Conservation (phyloP, 2,797 vertebrate genomes). For the Catostomus latipinnis region DNA sequence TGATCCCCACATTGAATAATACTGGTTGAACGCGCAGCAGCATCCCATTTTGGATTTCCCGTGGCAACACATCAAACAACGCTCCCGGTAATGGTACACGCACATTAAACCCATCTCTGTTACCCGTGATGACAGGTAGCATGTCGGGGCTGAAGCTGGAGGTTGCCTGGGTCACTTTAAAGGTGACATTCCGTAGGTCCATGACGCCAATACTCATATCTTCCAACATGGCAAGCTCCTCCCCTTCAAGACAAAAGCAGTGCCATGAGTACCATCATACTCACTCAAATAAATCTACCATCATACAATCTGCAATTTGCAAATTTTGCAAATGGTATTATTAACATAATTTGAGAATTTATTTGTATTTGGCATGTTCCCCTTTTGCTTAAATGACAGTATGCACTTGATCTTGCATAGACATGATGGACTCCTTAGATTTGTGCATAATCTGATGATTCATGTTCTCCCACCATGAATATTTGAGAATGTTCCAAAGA, state of each 20-base stretch:
- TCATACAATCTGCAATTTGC: too few relatives aligned
- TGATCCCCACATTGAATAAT: constrained; percentile 97
- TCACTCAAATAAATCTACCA: not conserved
- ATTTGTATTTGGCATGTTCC: too few relatives aligned
- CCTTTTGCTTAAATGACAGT: too few relatives aligned
- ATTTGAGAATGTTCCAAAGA: too few relatives aligned
- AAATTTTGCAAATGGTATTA: too few relatives aligned
- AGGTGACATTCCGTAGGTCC: constrained; percentile 97
- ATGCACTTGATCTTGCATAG: too few relatives aligned
- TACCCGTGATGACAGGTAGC: constrained; percentile 97
- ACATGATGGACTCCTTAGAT: too few relatives aligned
- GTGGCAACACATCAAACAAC: constrained; percentile 91
- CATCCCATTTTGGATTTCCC: constrained; percentile 99
- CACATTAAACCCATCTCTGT: constrained; percentile 95
- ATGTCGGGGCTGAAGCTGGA: constrained; percentile 89
- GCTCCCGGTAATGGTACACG: constrained; percentile 89
- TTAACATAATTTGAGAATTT: too few relatives aligned
- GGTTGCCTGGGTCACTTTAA: constrained; percentile 95
- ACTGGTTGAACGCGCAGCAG: constrained; percentile 95
- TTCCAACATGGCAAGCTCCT: constrained; percentile 97
- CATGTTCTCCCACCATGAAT: too few relatives aligned
- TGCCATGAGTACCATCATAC: not conserved
- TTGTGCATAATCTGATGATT: too few relatives aligned
- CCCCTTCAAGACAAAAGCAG: constrained; percentile 76
- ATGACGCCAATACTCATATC: constrained; percentile 96